A percentile compares a stretch with the other conserved stretches of the same genome.
Evolutionary conservation across 2,888 invertebrate species (phyloP).

Genomic region (Halocaridina rubra): DNA sequence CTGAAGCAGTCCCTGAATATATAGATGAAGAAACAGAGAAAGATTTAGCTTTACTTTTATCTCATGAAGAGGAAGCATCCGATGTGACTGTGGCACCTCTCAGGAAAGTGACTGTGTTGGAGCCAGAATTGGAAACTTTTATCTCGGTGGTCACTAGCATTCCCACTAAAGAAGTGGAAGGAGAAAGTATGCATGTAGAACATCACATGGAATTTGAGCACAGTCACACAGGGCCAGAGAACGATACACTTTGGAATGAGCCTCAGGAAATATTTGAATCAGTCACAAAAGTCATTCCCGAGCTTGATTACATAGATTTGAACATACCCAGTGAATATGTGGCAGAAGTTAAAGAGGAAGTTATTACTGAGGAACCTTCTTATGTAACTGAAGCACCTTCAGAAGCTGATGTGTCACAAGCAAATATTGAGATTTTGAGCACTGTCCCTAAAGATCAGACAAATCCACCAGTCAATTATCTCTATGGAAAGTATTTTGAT

Average conservation of each 20-base stretch:
- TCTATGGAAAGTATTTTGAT: constrained; percentile 55
- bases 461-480: constrained; percentile 38
- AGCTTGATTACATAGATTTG: not conserved
- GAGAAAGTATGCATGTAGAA: constrained; percentile 15
- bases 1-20: not conserved
- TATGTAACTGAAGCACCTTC: not conserved
- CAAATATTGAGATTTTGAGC: constrained; percentile 34
- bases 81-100: not conserved
- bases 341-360: not conserved
- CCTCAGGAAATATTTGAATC: not conserved
- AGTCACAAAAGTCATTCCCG: too few species aligned
- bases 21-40: not conserved
- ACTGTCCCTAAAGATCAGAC: not conserved
- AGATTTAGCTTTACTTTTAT: not conserved
- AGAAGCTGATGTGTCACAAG: not conserved
- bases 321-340: too few species aligned
- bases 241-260: not conserved
- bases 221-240: not conserved
- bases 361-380: not conserved
- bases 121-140: constrained; percentile 11
- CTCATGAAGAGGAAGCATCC: not conserved
- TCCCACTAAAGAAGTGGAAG: not conserved
- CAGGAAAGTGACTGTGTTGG: not conserved
- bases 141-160: constrained; percentile 27
- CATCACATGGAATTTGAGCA: constrained; percentile 5